Percentiles rank a stretch among this genome's conserved stretches.
Conservation (phyloP, 2,888 invertebrate species). For the Pyrochroa serraticornis region DNA sequence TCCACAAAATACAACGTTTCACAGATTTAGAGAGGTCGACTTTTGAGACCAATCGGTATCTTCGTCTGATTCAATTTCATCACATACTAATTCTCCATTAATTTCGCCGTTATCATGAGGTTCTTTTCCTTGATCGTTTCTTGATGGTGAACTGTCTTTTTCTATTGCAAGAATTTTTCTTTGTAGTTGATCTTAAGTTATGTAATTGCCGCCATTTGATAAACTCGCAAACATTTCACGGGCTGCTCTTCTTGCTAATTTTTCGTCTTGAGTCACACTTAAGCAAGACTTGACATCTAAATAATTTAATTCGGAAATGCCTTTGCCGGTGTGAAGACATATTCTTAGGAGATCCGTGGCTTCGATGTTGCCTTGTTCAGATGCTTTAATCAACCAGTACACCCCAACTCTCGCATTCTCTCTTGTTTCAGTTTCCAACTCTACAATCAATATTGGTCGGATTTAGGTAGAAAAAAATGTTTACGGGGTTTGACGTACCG, state of each 20-base stretch:
- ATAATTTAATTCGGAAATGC: constrained; percentile 75
- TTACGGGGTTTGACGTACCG: constrained; percentile 61
- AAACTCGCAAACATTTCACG: constrained; percentile 84
- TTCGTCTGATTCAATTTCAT: constrained; percentile 52
- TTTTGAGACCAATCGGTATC: constrained; percentile 56
- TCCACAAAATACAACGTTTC: too few species aligned
- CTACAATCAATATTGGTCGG: constrained; percentile 28
- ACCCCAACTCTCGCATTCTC: constrained; percentile 83
- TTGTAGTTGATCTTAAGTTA: constrained; percentile 82
- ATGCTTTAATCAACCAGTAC: constrained; percentile 91
- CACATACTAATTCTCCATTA: constrained; percentile 48
- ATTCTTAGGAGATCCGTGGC: constrained; percentile 80
- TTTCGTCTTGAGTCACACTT: constrained; percentile 84
- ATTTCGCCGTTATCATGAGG: constrained; percentile 29
- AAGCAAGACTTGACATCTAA: constrained; percentile 79
- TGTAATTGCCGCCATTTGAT: constrained; percentile 85
- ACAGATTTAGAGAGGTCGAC: too few species aligned
- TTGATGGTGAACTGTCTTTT: constrained; percentile 44
- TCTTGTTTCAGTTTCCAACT: constrained; percentile 67
- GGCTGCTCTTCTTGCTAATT: constrained; percentile 85
- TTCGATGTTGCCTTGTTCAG: constrained; percentile 88
- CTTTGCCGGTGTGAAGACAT: constrained; percentile 74
- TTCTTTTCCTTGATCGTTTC: constrained; percentile 25
- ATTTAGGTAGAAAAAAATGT: too few species aligned
- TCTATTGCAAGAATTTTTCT: constrained; percentile 74